A percentile compares a stretch with the other conserved stretches of the same genome.
Conservation (phyloP, 1,140 invertebrate genomes). For the Zaprionus gabonicus region DNA sequence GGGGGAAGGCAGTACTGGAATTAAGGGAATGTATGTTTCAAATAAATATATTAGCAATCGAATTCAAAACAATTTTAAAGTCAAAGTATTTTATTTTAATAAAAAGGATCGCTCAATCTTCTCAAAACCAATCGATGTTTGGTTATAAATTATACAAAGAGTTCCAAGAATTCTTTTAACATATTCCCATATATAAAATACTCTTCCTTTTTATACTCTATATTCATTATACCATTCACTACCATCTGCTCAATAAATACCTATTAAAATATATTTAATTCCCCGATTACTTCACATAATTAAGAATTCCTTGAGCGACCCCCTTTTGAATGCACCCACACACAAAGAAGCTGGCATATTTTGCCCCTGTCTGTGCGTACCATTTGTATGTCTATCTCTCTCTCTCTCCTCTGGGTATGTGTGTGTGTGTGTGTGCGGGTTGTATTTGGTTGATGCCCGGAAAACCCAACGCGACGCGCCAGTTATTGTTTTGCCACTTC, state of each 20-base stretch:
- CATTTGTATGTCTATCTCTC: constrained; percentile 15
- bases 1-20: too few relatives aligned
- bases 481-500: constrained; percentile 82
- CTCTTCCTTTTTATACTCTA: too few relatives aligned
- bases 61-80: too few relatives aligned
- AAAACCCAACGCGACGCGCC: constrained; percentile 73
- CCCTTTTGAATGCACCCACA: constrained; percentile 19
- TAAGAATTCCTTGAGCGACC: constrained; percentile 48
- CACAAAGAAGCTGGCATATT: constrained; percentile 58
- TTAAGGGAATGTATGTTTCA: not conserved
- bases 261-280: too few relatives aligned
- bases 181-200: too few relatives aligned
- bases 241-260: too few relatives aligned
- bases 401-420: not conserved
- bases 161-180: too few relatives aligned
- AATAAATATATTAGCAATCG: not conserved
- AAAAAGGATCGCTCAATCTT: too few relatives aligned
- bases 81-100: too few relatives aligned
- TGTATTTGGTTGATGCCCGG: constrained; percentile 67
- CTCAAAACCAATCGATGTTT: too few relatives aligned
- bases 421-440: constrained; percentile 14
- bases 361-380: constrained; percentile 33
- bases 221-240: too few relatives aligned
- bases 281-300: not conserved
- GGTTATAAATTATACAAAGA: too few relatives aligned